Evolutionary conservation across 2,888 invertebrate genomes (phyloP), one percentile per base, ranked within the genome.

Genomic region (Nomada fabriciana): DNA sequence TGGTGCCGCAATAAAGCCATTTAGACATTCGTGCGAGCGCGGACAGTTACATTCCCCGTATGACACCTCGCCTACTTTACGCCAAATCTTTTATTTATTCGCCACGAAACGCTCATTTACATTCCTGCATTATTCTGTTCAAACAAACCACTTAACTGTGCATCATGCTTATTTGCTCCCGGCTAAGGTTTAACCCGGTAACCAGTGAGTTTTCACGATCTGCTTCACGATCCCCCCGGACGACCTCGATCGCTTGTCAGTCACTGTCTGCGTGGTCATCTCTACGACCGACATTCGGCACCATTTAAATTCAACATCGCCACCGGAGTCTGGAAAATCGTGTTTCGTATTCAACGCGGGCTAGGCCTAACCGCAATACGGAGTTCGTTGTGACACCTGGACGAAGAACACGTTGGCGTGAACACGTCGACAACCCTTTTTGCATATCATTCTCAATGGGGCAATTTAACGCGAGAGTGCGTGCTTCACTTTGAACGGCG

Each of bases 231-330:
- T 71, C 71, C 83, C 86, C 77, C 85, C 84, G 80, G 81, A 77
- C 83, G 90, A 86, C 90, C 90, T 85, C 84, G 84, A 90, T 90
- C 82, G 75, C 83, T 36, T 86, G 86, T 88, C 86, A 64, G 79
- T 63, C 80, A 65, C 67, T 76, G 61, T 70, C 75, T 64, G 83
- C 86, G 76, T 76, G 75, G 59, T 69, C 75, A 86, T 89, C 84
- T 72, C 72, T 72, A 82, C 75, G 84, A 63, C 82, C 82, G 76
- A 86, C 82, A 83, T 86, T 86, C 73, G 76, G 23, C 70, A n/a
- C 76, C 76, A 73, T 68, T 81, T 57, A 50, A 76, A 86, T 85
- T 86, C 88, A 76, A 55, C 61, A 43, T 68, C 73, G 75, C 15
- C 75, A 65, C 4, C 23, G 25, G 57, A 78, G 53, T 47, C 61